A percentile compares a stretch with the other conserved stretches of the same genome.
phyloP scores from a whole-genome alignment of 1,140 invertebrate genomes.

The Drosophila rufa region DNA sequence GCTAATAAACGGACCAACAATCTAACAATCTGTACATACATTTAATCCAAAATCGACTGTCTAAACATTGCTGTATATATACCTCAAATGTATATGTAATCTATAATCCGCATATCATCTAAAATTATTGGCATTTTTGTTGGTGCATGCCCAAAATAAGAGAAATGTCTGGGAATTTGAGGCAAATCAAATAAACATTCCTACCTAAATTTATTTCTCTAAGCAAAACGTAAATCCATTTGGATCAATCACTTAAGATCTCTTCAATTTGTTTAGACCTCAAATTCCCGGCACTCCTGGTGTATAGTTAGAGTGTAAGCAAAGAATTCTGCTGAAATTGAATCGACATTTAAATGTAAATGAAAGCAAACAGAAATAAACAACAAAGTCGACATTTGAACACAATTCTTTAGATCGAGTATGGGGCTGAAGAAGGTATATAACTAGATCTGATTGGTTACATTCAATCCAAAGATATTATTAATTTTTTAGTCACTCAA shows the following conservation, averaged over 20 bases:
- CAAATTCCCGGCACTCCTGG: conserved; percentile 46
- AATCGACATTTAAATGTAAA: conserved; percentile 11
- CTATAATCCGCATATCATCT: conserved; percentile 43
- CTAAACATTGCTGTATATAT: conserved; percentile 36
- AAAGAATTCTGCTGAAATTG: conserved; percentile 36
- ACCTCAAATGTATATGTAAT: conserved; percentile 29
- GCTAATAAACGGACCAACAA: conserved; percentile 67
- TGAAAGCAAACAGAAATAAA: conserved; percentile 1
- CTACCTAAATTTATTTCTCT: conserved; percentile 24
- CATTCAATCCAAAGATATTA: no score
- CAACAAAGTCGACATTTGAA: conserved; percentile 23
- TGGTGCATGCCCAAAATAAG: conserved; percentile 53
- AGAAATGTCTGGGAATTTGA: conserved; percentile 45
- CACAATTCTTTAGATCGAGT: conserved; percentile 16
- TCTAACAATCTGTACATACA: conserved; percentile 58
- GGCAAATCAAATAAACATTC: conserved; percentile 21
- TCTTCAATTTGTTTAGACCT: conserved; percentile 34
- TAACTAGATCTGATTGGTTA: not conserved
- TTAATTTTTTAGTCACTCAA: not conserved
- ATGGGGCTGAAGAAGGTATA: conserved; percentile 32
- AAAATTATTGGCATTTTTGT: conserved; percentile 79
- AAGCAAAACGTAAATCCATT: conserved; percentile 2
- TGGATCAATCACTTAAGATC: conserved; percentile 3
- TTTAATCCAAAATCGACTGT: conserved; percentile 21
- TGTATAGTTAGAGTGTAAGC: conserved; percentile 57